Evolutionary conservation across 2,797 vertebrate genomes (phyloP).

Genomic region (Acrocephalus scirpaceus): DNA sequence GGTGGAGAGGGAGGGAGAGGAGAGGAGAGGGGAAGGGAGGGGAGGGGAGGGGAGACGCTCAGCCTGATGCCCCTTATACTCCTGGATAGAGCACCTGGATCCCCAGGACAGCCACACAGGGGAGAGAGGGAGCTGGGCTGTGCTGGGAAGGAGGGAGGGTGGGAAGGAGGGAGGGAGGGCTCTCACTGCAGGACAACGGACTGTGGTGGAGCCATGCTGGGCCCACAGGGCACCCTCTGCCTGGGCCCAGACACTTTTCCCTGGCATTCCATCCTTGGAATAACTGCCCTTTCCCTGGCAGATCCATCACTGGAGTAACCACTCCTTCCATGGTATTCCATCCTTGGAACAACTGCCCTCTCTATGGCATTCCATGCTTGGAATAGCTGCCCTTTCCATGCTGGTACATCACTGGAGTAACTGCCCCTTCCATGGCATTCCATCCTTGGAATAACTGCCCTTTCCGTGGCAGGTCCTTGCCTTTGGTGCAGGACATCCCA

Average conservation of each 20-base stretch:
- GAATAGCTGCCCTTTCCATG: neutral
- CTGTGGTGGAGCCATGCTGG: no score
- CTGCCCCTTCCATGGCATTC: neutral
- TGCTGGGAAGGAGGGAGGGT: neutral
- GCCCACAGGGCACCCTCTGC: neutral
- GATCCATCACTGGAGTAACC: neutral
- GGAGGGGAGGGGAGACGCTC: neutral
- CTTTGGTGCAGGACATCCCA: neutral
- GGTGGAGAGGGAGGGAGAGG: neutral
- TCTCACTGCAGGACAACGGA: fast-evolving
- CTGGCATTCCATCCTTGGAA: neutral
- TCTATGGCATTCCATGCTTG: fast-evolving
- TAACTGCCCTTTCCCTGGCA: neutral
- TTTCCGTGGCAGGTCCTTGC: neutral
- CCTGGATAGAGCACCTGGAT: neutral
- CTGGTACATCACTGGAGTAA: no score
- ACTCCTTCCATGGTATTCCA: neutral
- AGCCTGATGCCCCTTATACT: neutral
- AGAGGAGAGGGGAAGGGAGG: no score
- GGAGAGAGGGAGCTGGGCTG: neutral
- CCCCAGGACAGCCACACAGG: fast-evolving
- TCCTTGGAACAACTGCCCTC: neutral
- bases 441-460: neutral
- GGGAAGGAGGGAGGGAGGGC: neutral
- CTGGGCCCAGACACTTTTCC: neutral